Base-by-base conservation (phyloP, 2,888 invertebrate genomes). In the Leptopilina syphax region DNA sequence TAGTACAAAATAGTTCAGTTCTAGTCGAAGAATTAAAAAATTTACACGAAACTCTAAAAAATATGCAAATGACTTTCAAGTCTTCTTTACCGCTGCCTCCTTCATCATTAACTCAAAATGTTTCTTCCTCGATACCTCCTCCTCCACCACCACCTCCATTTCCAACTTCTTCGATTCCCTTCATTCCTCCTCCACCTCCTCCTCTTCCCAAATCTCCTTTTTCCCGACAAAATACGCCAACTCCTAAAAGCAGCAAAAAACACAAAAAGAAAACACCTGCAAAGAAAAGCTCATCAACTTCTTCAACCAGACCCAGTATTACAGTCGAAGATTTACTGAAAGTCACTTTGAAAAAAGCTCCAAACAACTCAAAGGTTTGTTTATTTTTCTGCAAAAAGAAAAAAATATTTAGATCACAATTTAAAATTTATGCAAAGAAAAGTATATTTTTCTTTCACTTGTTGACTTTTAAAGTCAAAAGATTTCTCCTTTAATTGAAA, bases 271-370 rank as follows among this genome's bases (percentile, higher is more conserved):
- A 83, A 63, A 85, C 86, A n/a, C 86, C 88, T 24, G 81, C 86
- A 57, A 87, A 85, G 78, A 89, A 88, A 77, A 87, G 84, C 65
- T 88, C 87, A 8, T 88, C 88, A 27, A 87, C 89, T n/a, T 68
- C 86, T 24, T 18, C 79, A n/a, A 84, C 78, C 47, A 87, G 91
- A 78, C 90, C 90, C 3, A 50, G 86, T n/a, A 92, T 92, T 54
- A 92, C 92, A 7, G 90, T 91, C 8, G 91, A 92, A 47, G 92
- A 92, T 85, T 86, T 92, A 70, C 80, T 89, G 47, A 91, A 90
- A 85, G 91, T 92, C 24, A 91, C 88, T 13, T 80, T 92, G 34
- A 91, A 87, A 82, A 92, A 92, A 82, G 90, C 90, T 13, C 88
- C 90, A 1, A 87, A 86, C 67, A 87, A 78, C 66, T 70, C 81